These are phyloP conservation scores for Drosophila dunni DNA, from an alignment of 1,140 invertebrate genomes.

Conservation along the genomic window DNA sequence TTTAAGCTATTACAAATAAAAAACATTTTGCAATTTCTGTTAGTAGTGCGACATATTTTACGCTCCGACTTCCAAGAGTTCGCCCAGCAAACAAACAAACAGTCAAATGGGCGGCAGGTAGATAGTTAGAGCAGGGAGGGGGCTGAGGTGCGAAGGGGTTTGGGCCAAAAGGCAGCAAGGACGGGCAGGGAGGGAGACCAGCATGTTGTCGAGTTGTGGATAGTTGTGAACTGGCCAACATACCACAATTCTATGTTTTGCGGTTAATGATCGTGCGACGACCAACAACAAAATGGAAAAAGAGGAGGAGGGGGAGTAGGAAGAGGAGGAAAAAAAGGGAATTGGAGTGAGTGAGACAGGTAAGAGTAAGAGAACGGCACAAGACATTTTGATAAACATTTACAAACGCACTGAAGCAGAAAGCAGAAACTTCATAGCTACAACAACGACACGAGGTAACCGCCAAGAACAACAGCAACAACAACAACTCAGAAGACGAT, in stretches of 20 bases:
- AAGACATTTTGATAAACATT: constrained; percentile 83
- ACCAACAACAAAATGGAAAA: constrained; percentile 33
- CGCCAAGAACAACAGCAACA: constrained; percentile 42
- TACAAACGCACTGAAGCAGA: constrained; percentile 80
- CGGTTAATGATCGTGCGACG: constrained; percentile 78
- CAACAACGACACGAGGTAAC: constrained; percentile 55
- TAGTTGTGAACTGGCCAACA: constrained; percentile 37
- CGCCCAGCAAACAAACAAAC: constrained; percentile 29
- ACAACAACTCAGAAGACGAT: constrained; percentile 26
- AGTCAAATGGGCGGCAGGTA: constrained; percentile 13
- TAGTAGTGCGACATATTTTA: constrained; percentile 54
- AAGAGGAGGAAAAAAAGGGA: constrained; percentile 21
- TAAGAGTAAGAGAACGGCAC: constrained; percentile 64
- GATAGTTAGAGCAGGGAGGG: neutral
- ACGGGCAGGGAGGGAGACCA: constrained; percentile 39
- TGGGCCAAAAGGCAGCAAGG: neutral
- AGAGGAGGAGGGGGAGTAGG: neutral
- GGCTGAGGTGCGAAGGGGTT: neutral
- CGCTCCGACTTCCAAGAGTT: constrained; percentile 50
- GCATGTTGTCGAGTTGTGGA: constrained; percentile 58
- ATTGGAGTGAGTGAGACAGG: neutral
- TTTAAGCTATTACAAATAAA: neutral
- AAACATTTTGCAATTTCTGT: constrained; percentile 27
- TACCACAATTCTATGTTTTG: constrained; percentile 74
- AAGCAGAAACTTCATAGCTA: constrained; percentile 72